These are phyloP conservation scores for Prosapia bicincta DNA, from an alignment of 2,888 invertebrate species.

Conservation along the genomic window DNA sequence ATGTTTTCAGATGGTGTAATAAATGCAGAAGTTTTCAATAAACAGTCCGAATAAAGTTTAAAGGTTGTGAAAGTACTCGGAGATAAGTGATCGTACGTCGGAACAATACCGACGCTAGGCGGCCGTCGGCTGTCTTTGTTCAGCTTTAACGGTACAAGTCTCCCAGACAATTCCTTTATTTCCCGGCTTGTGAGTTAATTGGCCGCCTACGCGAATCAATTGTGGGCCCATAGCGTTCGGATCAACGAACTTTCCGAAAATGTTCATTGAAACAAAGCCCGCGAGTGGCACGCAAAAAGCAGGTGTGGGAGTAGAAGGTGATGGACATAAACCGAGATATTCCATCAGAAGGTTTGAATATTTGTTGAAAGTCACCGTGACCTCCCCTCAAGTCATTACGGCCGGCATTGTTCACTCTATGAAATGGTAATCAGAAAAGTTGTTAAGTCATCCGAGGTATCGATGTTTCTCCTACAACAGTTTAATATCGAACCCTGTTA, in stretches of 20 bases:
- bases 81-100: background rate
- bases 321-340: background rate
- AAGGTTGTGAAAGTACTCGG: too few relatives aligned
- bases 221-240: background rate
- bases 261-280: background rate
- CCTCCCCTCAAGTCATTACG: background rate
- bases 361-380: background rate
- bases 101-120: background rate
- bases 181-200: background rate
- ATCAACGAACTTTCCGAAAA: background rate
- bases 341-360: background rate
- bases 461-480: background rate
- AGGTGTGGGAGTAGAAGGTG: background rate
- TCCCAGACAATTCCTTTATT: background rate
- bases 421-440: conserved; percentile 28
- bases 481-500: background rate
- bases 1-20: too few relatives aligned
- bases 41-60: too few relatives aligned
- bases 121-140: background rate
- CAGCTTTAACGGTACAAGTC: background rate
- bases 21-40: too few relatives aligned
- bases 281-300: background rate
- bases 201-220: background rate
- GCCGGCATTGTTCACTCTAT: conserved; percentile 9
- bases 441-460: conserved; percentile 16